Percentiles rank a stretch among this genome's conserved stretches.
Evolutionary conservation across 23 tunicate genomes (phyloP).

Genomic region (Clavelina lepadiformis): DNA sequence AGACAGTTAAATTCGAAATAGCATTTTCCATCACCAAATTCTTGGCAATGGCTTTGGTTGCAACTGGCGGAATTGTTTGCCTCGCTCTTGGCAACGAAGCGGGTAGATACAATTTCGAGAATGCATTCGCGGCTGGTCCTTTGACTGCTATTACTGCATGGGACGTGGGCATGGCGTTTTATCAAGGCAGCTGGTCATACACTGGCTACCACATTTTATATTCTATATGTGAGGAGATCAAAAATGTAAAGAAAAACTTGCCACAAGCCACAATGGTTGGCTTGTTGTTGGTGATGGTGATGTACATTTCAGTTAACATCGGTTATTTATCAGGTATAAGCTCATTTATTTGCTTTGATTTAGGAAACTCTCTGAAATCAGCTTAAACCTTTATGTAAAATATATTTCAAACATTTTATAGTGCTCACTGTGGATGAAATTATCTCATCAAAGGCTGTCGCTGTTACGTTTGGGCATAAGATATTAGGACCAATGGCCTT

Average conservation of each 20-base stretch:
- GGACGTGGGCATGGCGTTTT: slow-evolving; percentile 19
- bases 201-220: slow-evolving; percentile 27
- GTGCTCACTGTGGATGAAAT: slow-evolving; percentile 47
- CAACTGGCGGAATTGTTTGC: slow-evolving; percentile 32
- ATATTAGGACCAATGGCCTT: slow-evolving; percentile 41
- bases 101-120: slow-evolving; percentile 32
- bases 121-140: slow-evolving; percentile 23
- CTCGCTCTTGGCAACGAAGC: slow-evolving; percentile 31
- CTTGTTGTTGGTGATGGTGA: slow-evolving; percentile 15
- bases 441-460: slow-evolving; percentile 56
- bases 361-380: no score
- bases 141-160: not conserved
- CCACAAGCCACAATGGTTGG: slow-evolving; percentile 26
- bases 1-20: slow-evolving; percentile 29
- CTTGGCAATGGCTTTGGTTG: slow-evolving; percentile 30
- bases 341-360: not conserved
- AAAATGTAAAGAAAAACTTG: slow-evolving; percentile 29
- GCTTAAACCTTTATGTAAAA: no score
- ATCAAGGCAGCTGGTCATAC: slow-evolving; percentile 51
- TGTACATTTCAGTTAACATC: slow-evolving; percentile 53
- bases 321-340: slow-evolving; percentile 65
- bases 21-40: slow-evolving; percentile 45
- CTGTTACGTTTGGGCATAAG: slow-evolving; percentile 35
- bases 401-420: no score
- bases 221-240: slow-evolving; percentile 38